Conservation (phyloP, 2,113 vertebrate species). For the Xenus cinereus region DNA sequence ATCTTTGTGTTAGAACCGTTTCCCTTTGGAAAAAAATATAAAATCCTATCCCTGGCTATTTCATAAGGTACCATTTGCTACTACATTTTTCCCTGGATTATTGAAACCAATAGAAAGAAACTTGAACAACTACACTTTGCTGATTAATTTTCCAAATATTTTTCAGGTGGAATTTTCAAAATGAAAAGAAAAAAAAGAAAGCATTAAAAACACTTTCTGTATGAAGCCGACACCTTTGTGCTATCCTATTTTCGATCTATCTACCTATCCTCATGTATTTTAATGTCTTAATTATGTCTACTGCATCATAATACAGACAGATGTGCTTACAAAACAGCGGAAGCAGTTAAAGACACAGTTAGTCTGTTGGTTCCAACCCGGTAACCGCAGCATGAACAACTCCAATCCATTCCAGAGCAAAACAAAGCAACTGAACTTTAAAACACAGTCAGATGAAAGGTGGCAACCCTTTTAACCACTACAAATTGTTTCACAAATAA, state of each 20-base stretch:
- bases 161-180: background rate
- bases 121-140: background rate
- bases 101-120: background rate
- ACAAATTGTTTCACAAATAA: background rate
- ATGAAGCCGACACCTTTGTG: background rate
- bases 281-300: background rate
- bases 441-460: background rate
- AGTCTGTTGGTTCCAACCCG: background rate
- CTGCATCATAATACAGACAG: background rate
- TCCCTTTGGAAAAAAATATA: background rate
- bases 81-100: background rate
- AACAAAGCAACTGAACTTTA: background rate
- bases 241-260: background rate
- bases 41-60: background rate
- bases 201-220: background rate
- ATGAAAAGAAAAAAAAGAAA: background rate
- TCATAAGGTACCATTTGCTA: background rate
- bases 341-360: background rate
- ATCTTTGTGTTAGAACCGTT: background rate
- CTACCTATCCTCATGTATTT: background rate
- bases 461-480: background rate
- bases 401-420: background rate
- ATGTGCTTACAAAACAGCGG: background rate
- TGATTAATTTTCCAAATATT: background rate
- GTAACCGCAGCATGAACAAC: background rate